Evolutionary conservation across 2,797 vertebrate genomes (phyloP).

Genomic region (Hirundo rustica): DNA sequence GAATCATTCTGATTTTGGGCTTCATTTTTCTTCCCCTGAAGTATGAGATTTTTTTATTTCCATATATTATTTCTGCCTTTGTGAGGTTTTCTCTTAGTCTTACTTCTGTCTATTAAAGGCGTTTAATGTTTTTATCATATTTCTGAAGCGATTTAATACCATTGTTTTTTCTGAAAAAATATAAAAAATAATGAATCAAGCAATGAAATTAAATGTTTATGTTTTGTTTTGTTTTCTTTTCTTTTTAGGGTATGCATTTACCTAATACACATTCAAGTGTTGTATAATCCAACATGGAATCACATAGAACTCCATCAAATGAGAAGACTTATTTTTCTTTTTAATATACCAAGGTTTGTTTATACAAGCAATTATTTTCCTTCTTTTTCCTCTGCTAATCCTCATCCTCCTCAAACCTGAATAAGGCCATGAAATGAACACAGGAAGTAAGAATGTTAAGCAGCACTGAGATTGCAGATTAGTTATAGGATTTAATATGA

Average conservation of each 20-base stretch:
- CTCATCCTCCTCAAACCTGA: background rate
- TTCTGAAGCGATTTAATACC: background rate
- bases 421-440: background rate
- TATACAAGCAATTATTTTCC: background rate
- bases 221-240: too few relatives aligned
- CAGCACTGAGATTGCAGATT: background rate
- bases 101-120: background rate
- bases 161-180: background rate
- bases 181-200: background rate
- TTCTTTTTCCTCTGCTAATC: background rate
- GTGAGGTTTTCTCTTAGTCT: background rate
- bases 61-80: background rate
- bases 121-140: background rate
- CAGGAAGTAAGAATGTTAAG: background rate
- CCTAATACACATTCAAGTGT: background rate
- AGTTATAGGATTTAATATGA: background rate
- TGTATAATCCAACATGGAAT: background rate
- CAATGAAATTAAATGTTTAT: background rate
- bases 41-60: background rate
- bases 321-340: background rate
- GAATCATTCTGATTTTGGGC: accelerated
- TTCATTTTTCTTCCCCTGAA: background rate
- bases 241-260: background rate
- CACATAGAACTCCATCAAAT: background rate
- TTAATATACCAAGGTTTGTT: background rate